Evolutionary conservation across 2,888 invertebrate genomes (phyloP), one percentile per base, ranked within the genome.

Genomic region (Suillia variegata): DNA sequence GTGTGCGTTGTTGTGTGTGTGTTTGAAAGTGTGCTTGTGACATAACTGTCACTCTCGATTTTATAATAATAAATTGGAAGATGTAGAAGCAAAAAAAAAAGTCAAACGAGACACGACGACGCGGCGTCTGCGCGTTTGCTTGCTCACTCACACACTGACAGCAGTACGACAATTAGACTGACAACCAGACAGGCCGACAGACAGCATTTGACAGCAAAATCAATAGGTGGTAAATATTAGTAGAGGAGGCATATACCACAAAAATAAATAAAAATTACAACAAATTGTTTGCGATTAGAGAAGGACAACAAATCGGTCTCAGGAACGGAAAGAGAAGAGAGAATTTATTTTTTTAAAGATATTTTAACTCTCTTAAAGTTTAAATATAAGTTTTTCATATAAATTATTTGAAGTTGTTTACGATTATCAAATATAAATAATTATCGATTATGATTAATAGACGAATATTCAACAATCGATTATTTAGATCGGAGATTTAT

Each of bases 21-120:
- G 38, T 38, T 8, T 38, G 38, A 45, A 51, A 56, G 54, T 22
- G 57, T 58, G 61, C 63, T 62, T 63, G 63, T 66, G 65, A 67
- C 65, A 65, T 62, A 66, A 62, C 47, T 67, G 67, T 65, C 67
- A 68, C 67, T 67, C 65, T 69, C 65, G 65, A 59, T 66, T 65
- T 64, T 65, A 67, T 65, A 63, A 56, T 58, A 66, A 67, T 67
- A 67, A 67, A 67, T 69, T 67, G 67, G 63, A 62, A 60, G 63
- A 60, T 59, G 61, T 58, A 17, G 34, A 38, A n/a, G 22, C 24
- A 60, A 59, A 57, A 56, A 53, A 52, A 26, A 26, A 26, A 26
- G 26, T n/a, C n/a, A 17, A 24, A 24, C 8, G 3, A 13, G 47
- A 20, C 34, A 38, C 47, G 48, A 34, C 34, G 52, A 38, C 12